Evolutionary conservation across 2,888 invertebrate species (phyloP).

Genomic region (Lasius fuliginosus): DNA sequence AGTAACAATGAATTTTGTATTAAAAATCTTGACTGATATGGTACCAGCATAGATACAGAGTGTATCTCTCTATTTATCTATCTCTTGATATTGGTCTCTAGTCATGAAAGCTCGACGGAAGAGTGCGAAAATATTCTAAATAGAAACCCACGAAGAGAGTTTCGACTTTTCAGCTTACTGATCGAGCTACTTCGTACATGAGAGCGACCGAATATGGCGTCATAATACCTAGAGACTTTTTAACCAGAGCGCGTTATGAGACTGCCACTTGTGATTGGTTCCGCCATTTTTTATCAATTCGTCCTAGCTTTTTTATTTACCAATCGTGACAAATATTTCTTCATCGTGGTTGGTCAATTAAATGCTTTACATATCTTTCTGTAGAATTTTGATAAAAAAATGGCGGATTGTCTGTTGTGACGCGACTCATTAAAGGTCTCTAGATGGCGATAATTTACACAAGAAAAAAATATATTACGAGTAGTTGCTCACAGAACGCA

Average conservation of each 20-base stretch:
- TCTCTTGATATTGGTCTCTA: not conserved
- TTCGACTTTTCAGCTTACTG: not conserved
- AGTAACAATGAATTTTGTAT: not conserved
- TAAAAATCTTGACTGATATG: constrained; percentile 9
- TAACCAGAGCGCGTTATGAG: not conserved
- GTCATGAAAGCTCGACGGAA: not conserved
- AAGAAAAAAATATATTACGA: no score
- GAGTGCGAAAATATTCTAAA: not conserved
- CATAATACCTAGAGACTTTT: not conserved
- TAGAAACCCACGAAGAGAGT: not conserved
- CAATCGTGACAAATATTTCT: not conserved
- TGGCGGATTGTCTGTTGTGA: not conserved
- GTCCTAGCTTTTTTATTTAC: not conserved
- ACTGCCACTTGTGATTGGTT: not conserved
- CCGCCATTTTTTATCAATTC: not conserved
- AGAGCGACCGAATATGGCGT: not conserved
- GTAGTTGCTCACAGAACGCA: no score
- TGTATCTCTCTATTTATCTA: not conserved
- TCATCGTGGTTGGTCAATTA: not conserved
- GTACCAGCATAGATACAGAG: not conserved
- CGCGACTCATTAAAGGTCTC: not conserved
- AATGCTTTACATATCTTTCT: not conserved
- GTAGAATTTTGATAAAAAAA: not conserved
- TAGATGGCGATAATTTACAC: not conserved
- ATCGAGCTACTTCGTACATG: not conserved